Conservation (phyloP, 2,888 invertebrate species). For the Tribolium freemani region DNA sequence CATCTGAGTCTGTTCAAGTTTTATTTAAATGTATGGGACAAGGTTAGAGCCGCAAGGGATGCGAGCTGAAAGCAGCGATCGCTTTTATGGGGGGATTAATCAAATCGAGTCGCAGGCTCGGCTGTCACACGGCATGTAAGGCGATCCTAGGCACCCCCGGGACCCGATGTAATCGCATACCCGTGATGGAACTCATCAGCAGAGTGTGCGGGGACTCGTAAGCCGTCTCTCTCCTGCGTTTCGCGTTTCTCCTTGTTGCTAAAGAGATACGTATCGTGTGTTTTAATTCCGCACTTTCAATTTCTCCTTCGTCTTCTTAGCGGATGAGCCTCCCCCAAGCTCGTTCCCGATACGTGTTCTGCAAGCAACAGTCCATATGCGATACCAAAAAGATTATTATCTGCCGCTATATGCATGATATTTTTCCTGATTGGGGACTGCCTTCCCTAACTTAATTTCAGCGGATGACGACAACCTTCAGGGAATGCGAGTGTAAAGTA, state of each 20-base stretch:
- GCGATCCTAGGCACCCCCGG: constrained; percentile 60
- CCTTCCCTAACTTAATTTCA: not conserved
- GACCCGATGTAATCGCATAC: constrained; percentile 62
- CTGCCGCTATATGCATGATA: not conserved
- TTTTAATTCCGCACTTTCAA: constrained; percentile 50
- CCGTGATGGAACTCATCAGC: constrained; percentile 63
- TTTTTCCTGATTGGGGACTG: not conserved
- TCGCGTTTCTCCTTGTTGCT: constrained; percentile 34
- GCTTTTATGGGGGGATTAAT: constrained; percentile 63
- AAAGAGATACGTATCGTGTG: constrained; percentile 49
- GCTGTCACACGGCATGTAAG: constrained; percentile 63
- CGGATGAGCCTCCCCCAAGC: not conserved
- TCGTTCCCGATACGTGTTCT: not conserved
- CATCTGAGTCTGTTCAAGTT: constrained; percentile 45
- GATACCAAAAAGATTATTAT: not conserved
- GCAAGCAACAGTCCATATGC: not conserved
- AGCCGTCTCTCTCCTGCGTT: constrained; percentile 45
- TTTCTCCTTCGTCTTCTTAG: constrained; percentile 15
- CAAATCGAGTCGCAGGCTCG: constrained; percentile 62
- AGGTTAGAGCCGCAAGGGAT: constrained; percentile 43
- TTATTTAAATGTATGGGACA: constrained; percentile 40
- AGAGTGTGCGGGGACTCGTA: constrained; percentile 58
- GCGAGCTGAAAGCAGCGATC: constrained; percentile 56
- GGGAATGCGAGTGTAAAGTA: not conserved
- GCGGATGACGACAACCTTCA: not conserved